Percentiles rank a stretch among this genome's conserved stretches.
These are phyloP conservation scores for Holcopasites calliopsidis DNA, from an alignment of 1,140 invertebrate species.

Conservation along the genomic window DNA sequence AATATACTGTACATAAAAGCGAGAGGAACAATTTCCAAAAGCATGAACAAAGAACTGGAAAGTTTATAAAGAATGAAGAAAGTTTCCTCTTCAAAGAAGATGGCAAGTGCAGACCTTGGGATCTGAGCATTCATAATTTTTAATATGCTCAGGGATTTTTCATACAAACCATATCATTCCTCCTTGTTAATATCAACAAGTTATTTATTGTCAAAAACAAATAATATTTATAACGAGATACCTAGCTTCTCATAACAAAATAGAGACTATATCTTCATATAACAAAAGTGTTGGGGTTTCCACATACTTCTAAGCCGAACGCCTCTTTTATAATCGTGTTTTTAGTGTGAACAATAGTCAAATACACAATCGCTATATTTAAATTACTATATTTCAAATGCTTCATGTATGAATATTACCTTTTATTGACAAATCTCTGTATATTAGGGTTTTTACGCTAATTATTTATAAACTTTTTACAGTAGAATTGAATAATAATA, in stretches of 20 bases:
- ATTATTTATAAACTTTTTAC: constrained; percentile 51
- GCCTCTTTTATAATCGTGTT: constrained; percentile 23
- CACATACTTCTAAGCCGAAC: background rate
- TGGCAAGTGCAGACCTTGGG: no score
- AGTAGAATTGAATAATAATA: constrained; percentile 36
- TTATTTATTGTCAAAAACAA: background rate
- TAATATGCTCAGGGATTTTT: background rate
- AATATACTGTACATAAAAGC: background rate
- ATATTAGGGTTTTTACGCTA: constrained; percentile 38
- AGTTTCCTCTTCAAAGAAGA: background rate
- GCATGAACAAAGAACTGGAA: no score
- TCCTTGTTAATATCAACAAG: background rate
- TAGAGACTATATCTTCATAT: background rate
- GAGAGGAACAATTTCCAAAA: background rate
- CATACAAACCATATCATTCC: no score
- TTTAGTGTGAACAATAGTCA: constrained; percentile 37
- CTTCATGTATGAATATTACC: constrained; percentile 34
- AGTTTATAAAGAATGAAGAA: background rate
- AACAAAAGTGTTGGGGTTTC: background rate
- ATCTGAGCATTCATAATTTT: no score
- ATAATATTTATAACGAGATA: background rate
- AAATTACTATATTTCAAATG: constrained; percentile 25
- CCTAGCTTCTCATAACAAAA: background rate
- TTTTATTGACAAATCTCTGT: constrained; percentile 48
- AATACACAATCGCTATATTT: constrained; percentile 24